phyloP scores from a whole-genome alignment of 1,140 invertebrate species.

The Acromyrmex echinatior region DNA sequence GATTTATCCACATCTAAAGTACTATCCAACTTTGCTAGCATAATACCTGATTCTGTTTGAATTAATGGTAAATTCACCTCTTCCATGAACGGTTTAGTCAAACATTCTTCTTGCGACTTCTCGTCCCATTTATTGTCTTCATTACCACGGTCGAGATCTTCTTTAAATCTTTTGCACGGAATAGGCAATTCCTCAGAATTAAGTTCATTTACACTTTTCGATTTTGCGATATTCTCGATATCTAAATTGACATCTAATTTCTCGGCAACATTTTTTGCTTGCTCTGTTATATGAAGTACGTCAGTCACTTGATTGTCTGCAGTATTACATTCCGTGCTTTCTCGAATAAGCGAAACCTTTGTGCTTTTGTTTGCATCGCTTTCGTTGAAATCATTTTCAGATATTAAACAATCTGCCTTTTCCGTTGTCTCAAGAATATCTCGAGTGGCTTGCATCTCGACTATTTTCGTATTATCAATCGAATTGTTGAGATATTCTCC shows the following conservation, averaged over 20 bases:
- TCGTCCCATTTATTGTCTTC: conserved; percentile 61
- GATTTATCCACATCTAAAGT: conserved; percentile 42
- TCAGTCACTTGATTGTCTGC: conserved; percentile 25
- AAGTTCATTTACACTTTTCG: conserved; percentile 44
- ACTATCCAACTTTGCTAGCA: conserved; percentile 63
- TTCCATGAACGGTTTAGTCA: conserved; percentile 47
- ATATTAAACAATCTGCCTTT: neutral
- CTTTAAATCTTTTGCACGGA: conserved; percentile 58
- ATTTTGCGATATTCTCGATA: conserved; percentile 49
- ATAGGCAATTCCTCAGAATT: conserved; percentile 42
- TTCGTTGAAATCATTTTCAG: conserved; percentile 3
- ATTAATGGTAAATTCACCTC: neutral
- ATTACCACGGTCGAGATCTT: conserved; percentile 32
- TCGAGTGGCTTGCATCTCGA: neutral
- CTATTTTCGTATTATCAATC: neutral
- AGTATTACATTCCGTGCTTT: conserved; percentile 28
- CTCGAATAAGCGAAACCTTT: conserved; percentile 14
- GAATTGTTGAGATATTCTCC: conserved; percentile 59
- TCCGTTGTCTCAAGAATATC: neutral
- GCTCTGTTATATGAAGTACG: conserved; percentile 30
- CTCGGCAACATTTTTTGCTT: conserved; percentile 32
- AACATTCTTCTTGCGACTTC: conserved; percentile 42
- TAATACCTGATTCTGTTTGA: conserved; percentile 44
- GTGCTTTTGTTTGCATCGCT: conserved; percentile 11
- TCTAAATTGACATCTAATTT: conserved; percentile 40